Evolutionary conservation across 2,113 vertebrate genomes (phyloP).

Genomic region (Perognathus longimembris): DNA sequence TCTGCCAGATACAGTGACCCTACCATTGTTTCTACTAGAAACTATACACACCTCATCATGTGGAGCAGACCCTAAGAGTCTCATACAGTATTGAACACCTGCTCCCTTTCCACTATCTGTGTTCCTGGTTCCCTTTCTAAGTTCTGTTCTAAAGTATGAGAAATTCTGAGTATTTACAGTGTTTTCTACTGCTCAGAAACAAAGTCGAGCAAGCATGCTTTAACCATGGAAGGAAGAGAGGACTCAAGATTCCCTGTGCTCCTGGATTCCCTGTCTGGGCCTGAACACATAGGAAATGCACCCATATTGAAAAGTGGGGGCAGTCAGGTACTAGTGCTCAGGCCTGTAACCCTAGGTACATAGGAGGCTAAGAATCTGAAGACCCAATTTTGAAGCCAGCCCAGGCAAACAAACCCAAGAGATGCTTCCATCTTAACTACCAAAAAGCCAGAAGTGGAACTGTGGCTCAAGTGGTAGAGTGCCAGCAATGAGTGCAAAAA

Average conservation of each 20-base stretch:
- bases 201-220: neutral
- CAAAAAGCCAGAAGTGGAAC: no score
- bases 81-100: neutral
- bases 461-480: no score
- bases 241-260: neutral
- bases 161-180: neutral
- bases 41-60: neutral
- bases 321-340: neutral
- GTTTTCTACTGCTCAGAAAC: neutral
- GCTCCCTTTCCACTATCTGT: neutral
- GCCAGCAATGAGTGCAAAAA: no score
- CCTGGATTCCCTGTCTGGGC: neutral
- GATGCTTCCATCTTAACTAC: no score
- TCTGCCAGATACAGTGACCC: neutral
- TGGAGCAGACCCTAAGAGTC: neutral
- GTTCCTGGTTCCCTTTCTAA: neutral
- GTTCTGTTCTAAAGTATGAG: neutral
- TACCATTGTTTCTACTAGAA: no score
- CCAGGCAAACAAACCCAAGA: no score
- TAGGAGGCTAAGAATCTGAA: no score
- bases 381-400: no score
- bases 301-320: neutral
- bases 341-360: neutral
- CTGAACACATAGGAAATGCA: neutral
- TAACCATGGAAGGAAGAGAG: accelerated